Base-by-base conservation (phyloP, 2,888 invertebrate species). In the Epistrophe grossulariae region DNA sequence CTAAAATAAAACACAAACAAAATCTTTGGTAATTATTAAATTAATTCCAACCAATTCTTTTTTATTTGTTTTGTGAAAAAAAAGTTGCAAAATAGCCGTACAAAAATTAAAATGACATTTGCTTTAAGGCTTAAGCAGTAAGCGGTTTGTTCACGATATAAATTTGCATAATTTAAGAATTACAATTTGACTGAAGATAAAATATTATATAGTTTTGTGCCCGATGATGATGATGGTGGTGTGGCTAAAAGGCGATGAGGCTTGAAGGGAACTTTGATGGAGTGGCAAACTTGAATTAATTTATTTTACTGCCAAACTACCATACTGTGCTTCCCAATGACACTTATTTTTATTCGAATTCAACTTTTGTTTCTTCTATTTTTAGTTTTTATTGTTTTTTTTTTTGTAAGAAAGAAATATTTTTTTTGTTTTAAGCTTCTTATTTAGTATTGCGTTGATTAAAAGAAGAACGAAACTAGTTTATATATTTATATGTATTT, bases 131-230 rank as follows among this genome's bases (percentile, higher is more conserved):
- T n/a, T n/a, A 31, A 60, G n/a, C 43, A 15, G 28, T 24, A 45
- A 50, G 57, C 38, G 40, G 70, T 50, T 60, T 17, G 38, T 71
- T 43, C 10, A 64, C 38, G 57, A 55, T 45, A 55, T 45, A 66
- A 80, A 84, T 84, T 85, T 77, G 70, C 72, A 85, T 85, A 85
- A 81, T 81, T 73, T 68, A 77, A 80, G 52, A 77, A 84, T 84
- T 80, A 72, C 15, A 72, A 66, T 66, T 79, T 62, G 62, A 62
- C 3, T 62, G 24, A 40, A 62, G 15, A 62, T 40, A 35, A 24
- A 40, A 28, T 15, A 40, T 28, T 35, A 35, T 55, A 35, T 45
- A 9, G 48, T 13, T 74, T 45, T 45, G 35, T 43, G 13, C 35
- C 35, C n/a, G 50, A 11, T 48, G 38, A 24, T 24, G 24, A 24